These are phyloP conservation scores for Pseudolycoriella hygida DNA, from an alignment of 2,888 invertebrate genomes.

Conservation along the genomic window DNA sequence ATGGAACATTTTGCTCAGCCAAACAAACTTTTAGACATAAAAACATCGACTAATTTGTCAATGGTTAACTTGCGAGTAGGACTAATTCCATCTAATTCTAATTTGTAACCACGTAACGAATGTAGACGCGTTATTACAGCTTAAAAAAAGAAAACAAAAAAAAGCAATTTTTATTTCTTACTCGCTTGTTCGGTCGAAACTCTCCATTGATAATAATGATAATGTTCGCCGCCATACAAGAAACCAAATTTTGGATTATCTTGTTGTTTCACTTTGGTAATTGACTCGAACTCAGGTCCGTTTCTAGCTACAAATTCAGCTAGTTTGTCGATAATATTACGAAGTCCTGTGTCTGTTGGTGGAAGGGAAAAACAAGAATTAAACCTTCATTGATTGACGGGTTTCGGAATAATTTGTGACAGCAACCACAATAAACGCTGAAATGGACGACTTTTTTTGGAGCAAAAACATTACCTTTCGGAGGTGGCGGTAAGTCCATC, in stretches of 20 bases:
- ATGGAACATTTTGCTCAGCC: too few species aligned
- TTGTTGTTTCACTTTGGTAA: conserved; percentile 96
- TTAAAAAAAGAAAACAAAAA: not conserved
- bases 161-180: conserved; percentile 30
- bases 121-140: too few species aligned
- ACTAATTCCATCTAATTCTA: too few species aligned
- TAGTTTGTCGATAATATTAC: conserved; percentile 95
- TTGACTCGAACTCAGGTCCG: conserved; percentile 98
- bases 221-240: conserved; percentile 89
- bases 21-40: too few species aligned
- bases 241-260: conserved; percentile 96
- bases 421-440: too few species aligned
- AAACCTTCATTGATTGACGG: too few species aligned
- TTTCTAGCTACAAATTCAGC: conserved; percentile 98
- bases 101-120: too few species aligned
- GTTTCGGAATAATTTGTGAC: too few species aligned
- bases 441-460: not conserved
- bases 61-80: too few species aligned
- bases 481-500: conserved; percentile 7
- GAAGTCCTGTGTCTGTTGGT: conserved; percentile 63
- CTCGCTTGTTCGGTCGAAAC: conserved; percentile 88
- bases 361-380: too few species aligned
- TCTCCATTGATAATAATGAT: conserved; percentile 92
- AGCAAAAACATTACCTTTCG: conserved; percentile 5
- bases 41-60: too few species aligned